Base-by-base conservation (phyloP, 2,797 vertebrate species). In the Notolabrus celidotus region DNA sequence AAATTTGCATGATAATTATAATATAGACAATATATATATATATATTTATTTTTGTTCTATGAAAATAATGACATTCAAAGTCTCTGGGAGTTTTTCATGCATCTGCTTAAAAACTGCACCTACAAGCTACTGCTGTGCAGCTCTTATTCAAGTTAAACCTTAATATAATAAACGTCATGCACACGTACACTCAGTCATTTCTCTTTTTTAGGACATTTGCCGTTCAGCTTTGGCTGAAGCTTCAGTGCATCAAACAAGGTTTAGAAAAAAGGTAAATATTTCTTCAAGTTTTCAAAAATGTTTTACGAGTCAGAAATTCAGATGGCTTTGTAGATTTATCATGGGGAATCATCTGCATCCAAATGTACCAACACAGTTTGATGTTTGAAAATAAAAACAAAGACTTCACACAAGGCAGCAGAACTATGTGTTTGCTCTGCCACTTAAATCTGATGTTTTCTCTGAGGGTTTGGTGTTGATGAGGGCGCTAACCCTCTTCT, bases 61-160 rank as follows among this genome's bases (percentile, higher is more conserved):
- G 41, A 33, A 77, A 71, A 68, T 61, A 70, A 39, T 69, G 17
- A 74, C 59, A 80, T 78, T 80, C 60, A 72, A 22, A 39, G 53
- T 52, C 16, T 71, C 34, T 33, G 16, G n/a, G 56, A 41, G n/a
- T 27, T 36, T 34, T n/a, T 65, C 58, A 58, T 77, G 56, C 71
- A 59, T 53, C 39, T 31, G 53, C 34, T 43, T 57, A 42, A 29
- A 9, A 54, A 31, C 33, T 15, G 31, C 34, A 67, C 50, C 4
- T 8, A 36, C 5, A 41, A 56, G 55, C 33, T 49, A 20, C 22
- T 47, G 46, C 38, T 65, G 39, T 67, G 49, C 50, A 25, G 7
- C 17, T 65, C 29, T 63, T 33, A 41, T 65, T 53, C 14, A 59
- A 51, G 50, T 53, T 62, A 9, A 27, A 69, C 19, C 29, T 61